Conservation (phyloP, 1,140 invertebrate genomes). For the Matsumurasca onukii region DNA sequence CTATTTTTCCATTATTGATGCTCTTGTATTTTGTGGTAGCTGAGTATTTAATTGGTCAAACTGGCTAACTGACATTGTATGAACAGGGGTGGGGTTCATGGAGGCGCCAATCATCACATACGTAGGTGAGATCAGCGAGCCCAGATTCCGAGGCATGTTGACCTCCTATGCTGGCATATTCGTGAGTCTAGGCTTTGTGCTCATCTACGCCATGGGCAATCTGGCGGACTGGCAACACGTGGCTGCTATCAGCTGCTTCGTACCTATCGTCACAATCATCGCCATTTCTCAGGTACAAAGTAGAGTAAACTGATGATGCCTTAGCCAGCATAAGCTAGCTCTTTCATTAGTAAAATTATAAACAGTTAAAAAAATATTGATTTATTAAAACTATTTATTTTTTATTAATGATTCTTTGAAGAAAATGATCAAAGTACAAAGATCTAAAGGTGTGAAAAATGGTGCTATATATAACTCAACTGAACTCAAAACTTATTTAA, state of each 20-base stretch:
- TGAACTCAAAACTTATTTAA: too few species aligned
- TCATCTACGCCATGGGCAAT: conserved; percentile 38
- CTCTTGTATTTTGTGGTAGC: too few species aligned
- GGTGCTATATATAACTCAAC: too few species aligned
- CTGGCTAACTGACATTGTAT: too few species aligned
- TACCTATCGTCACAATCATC: conserved; percentile 39
- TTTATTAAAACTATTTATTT: too few species aligned
- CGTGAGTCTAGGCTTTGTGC: conserved; percentile 38
- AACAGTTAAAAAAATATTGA: neutral
- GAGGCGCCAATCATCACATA: conserved; percentile 56
- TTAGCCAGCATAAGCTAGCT: neutral
- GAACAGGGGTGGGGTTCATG: conserved; percentile 56
- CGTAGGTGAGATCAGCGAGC: conserved; percentile 56
- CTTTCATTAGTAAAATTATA: neutral
- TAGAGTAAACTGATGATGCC: neutral
- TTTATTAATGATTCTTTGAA: too few species aligned
- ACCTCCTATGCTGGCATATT: conserved; percentile 39
- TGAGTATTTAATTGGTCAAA: too few species aligned
- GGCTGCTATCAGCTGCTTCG: conserved; percentile 35
- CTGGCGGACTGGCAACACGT: conserved; percentile 40
- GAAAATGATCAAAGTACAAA: too few species aligned
- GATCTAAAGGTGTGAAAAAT: too few species aligned
- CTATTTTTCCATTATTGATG: too few species aligned
- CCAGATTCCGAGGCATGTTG: conserved; percentile 38
- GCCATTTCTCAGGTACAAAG: conserved; percentile 39